Evolutionary conservation across 2,888 invertebrate genomes (phyloP), one percentile per base, ranked within the genome.

Genomic region (Hypomecis atomaria): DNA sequence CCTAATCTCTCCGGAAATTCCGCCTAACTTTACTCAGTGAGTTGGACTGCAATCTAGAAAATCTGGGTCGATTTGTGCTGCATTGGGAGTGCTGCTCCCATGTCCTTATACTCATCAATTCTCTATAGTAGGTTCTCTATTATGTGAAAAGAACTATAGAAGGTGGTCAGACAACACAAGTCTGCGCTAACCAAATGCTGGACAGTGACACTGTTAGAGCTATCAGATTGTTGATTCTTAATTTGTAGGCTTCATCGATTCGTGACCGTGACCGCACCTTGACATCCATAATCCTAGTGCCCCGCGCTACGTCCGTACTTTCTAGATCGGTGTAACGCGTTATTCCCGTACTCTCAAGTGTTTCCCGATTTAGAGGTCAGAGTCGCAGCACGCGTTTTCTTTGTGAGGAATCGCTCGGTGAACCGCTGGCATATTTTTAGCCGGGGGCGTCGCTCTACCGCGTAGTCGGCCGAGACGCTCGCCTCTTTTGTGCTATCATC

Each of bases 401-500:
- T 90, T 91, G 91, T 90, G 85, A 88, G 81, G 85, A 85, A 86
- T 83, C 87, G 86, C 87, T 78, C 86, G 79, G 74, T 88, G 86
- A 88, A 88, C 87, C 78, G 84, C 67, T 79, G 81, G 81, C 79
- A 82, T 92, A 92, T 91, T 90, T 91, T 90, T 91, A 91, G 91
- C 81, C 82, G 87, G 84, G 91, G 89, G 88, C 92, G 88, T 83
- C 90, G 92, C 84, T 82, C 76, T 78, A 43, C 65, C 75, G 75
- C 73, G 70, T 66, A 56, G 48, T 59, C 65, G 62, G 47, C 42
- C 56, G 52, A 54, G 49, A 59, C 62, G 65, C 60, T 64, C 60
- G 59, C 43, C 34, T 68, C 73, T 78, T 78, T 70, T 76, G 77
- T 81, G 75, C 71, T 78, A 76, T 72, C 72, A 70, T 70, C 77